Base-by-base conservation (phyloP, 2,888 invertebrate genomes). In the Trachelus iudaicus region DNA sequence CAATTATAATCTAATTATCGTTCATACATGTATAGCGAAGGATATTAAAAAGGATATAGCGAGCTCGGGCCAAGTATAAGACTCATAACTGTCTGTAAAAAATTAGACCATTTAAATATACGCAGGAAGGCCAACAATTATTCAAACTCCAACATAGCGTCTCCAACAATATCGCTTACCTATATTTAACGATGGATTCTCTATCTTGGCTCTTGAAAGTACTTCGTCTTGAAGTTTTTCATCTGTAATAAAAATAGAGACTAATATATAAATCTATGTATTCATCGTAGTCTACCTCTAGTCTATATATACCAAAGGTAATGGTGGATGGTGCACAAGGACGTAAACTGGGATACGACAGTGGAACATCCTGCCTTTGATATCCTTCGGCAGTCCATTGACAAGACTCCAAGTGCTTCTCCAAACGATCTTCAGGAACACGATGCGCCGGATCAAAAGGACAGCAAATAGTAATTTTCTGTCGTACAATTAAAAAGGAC, bases 311-410 rank as follows among this genome's bases (percentile, higher is more conserved):
- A 92, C 92, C 92, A 84, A 88, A 82, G 81, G 77, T 83, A 11
- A 93, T 89, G 31, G 87, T 87, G 69, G 91, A 90, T 11, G 90
- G 89, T 80, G 87, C 83, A 56, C 85, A 81, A 1, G 85, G 73
- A 77, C 88, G 76, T 74, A 89, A 79, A 74, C 83, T 77, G 35
- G 93, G 90, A 80, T 92, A 92, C 0, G 93, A 92, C 73, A 93
- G 86, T 79, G 93, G 92, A 15, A 90, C 71, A 79, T 93, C 93
- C 1, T 91, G 84, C 78, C 89, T 84, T 37, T 86, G 82, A 82
- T 94, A 94, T 77, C 93, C 93, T 84, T 92, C 92, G 31, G 89
- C 87, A 85, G 90, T 92, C 87, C 93, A 89, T 69, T 90, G 89
- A 85, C 94, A 94, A 81, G 87, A 89, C 73, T 90, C 86, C 11